Evolutionary conservation across 2,797 vertebrate genomes (phyloP), one percentile per base, ranked within the genome.

Genomic region (Oceanodroma leucorhoa): DNA sequence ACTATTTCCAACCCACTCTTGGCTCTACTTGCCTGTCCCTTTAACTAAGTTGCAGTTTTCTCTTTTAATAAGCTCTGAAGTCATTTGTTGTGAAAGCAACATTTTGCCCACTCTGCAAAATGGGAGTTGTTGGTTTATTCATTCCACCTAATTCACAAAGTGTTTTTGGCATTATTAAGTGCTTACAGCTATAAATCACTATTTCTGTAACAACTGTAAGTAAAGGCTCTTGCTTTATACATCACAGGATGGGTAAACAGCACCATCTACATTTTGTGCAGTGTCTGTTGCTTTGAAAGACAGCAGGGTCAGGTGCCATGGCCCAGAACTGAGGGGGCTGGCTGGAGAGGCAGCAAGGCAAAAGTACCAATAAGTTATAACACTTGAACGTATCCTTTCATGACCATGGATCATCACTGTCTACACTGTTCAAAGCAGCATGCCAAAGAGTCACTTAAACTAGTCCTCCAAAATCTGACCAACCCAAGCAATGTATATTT

Each of bases 101-200:
- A n/a, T 97, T 93, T 71, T 96, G 87, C 70, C 54, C 53, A 87
- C n/a, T 96, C 79, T 92, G 90, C 94, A 97, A 96, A 96, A 79
- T 36, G 3, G 26, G 11, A 76, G 24, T 46, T 78, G 18, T 32
- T 58, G 14, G 27, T 87, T 97, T 80, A 65, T 60, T 58, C 3
- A 22, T 72, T 84, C 72, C 71, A 90, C 57, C 54, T 79, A 87
- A 93, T 93, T 91, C 62, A 90, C 45, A 45, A 89, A 87, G 54
- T 40, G 4, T 1, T 66, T 84, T 95, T 67, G 54, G 40, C 32
- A 64, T 87, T 62, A 82, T 87, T 88, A 94, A 73, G 69, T 11
- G 26, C 48, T 91, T 78, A 40, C 12, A 80, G 75, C 29, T 66
- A 50, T 66, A 92, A 88, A 78, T 93, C 36, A 38, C 53, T 69